phyloP scores from a whole-genome alignment of 2,888 invertebrate species.

The Lepidochitona cinerea region DNA sequence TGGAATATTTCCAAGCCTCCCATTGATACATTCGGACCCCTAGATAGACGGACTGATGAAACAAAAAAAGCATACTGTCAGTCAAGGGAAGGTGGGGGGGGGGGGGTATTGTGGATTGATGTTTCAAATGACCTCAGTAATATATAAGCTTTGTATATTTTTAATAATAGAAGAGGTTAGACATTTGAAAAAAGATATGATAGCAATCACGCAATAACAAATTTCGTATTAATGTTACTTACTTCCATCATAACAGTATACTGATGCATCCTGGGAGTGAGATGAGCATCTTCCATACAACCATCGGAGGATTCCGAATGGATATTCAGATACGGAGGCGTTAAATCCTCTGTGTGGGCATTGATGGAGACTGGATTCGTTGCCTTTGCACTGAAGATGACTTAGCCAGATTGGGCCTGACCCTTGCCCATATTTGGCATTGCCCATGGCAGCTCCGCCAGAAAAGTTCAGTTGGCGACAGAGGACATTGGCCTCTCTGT shows the following conservation, averaged over 20 bases:
- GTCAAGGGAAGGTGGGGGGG: no score
- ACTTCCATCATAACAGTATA: slow-evolving; percentile 55
- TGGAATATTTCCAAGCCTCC: slow-evolving; percentile 50
- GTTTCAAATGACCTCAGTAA: no score
- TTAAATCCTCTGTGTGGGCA: slow-evolving; percentile 57
- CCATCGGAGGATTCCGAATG: not conserved
- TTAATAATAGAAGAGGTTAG: no score
- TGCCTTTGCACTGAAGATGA: slow-evolving; percentile 51
- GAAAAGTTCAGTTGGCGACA: slow-evolving; percentile 51
- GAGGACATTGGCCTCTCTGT: slow-evolving; percentile 78
- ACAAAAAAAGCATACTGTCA: no score
- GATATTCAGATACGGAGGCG: slow-evolving; percentile 14
- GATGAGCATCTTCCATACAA: not conserved
- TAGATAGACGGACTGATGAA: slow-evolving; percentile 45
- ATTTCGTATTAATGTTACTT: no score
- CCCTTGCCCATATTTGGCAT: slow-evolving; percentile 37
- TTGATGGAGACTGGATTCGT: slow-evolving; percentile 44
- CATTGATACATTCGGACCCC: slow-evolving; percentile 41
- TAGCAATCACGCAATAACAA: no score
- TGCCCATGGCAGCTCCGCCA: slow-evolving; percentile 38
- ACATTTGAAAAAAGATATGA: no score
- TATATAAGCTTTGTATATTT: no score
- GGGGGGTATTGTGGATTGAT: no score
- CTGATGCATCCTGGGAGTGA: slow-evolving; percentile 56
- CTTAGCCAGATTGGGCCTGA: slow-evolving; percentile 64